Percentiles rank a stretch among this genome's conserved stretches.
Conservation (phyloP, 2,113 vertebrate species). For the Nothocercus nigrocapillus region DNA sequence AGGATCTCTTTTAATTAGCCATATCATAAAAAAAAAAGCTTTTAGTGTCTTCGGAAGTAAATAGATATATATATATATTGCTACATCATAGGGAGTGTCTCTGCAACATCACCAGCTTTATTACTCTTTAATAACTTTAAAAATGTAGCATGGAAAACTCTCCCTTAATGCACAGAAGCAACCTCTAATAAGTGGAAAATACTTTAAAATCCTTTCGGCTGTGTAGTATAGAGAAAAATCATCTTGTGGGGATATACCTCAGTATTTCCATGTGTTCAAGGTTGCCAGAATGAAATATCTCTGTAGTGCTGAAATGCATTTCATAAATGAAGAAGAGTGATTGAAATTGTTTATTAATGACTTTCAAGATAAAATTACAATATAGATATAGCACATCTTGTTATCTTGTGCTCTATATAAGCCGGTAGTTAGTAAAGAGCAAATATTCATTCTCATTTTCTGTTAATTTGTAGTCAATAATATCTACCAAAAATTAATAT, state of each 20-base stretch:
- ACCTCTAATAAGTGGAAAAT: background rate
- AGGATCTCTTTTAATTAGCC: conserved; percentile 29
- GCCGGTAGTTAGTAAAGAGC: background rate
- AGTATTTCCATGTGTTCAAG: background rate
- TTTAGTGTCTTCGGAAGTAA: background rate
- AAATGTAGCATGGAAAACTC: background rate
- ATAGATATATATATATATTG: background rate
- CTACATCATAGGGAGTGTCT: background rate
- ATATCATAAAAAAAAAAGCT: background rate
- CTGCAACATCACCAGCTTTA: background rate
- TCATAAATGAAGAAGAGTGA: background rate
- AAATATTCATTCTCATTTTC: background rate
- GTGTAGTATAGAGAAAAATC: background rate
- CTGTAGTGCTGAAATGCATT: background rate
- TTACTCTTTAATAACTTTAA: background rate
- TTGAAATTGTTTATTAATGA: background rate
- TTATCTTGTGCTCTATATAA: background rate
- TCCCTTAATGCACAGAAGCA: background rate
- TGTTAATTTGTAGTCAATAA: background rate
- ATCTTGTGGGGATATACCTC: background rate
- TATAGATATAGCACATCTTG: background rate
- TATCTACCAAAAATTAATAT: background rate
- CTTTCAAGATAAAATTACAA: background rate
- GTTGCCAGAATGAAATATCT: background rate
- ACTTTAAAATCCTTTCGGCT: background rate